These are phyloP conservation scores for Tetramorium simillimum DNA, from an alignment of 1,140 invertebrate species.

Conservation along the genomic window DNA sequence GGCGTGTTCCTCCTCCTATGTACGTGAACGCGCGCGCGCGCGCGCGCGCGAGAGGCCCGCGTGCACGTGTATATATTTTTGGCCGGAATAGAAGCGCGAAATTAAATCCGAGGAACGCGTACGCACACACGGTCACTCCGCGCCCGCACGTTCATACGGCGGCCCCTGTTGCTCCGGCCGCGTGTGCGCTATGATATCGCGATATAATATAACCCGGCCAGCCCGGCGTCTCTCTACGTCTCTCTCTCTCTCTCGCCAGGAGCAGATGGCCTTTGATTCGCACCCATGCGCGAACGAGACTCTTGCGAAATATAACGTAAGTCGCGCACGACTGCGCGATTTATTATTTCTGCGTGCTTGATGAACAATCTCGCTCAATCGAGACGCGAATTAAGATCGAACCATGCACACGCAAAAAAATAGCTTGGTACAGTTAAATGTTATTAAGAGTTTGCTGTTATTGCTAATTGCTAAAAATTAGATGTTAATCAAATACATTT, in stretches of 20 bases:
- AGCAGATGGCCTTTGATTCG: constrained; percentile 12
- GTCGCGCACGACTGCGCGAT: background rate
- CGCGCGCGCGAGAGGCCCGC: background rate
- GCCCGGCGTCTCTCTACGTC: background rate
- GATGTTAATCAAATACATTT: too few relatives aligned
- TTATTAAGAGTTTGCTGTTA: too few relatives aligned
- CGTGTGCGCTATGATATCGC: constrained; percentile 34
- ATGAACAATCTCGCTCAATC: background rate
- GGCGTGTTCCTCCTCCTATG: background rate
- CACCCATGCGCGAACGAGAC: background rate
- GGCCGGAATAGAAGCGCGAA: constrained; percentile 48
- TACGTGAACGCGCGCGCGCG: background rate
- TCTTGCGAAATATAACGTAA: background rate
- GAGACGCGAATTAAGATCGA: background rate
- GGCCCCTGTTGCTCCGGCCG: background rate
- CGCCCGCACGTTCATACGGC: background rate
- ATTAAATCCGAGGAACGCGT: constrained; percentile 58
- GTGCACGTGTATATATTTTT: constrained; percentile 2
- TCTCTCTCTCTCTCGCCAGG: too few relatives aligned
- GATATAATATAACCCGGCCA: constrained; percentile 34
- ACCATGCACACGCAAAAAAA: too few relatives aligned
- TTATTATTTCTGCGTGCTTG: background rate
- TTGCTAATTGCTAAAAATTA: too few relatives aligned
- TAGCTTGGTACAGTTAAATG: too few relatives aligned
- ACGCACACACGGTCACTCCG: background rate